Conservation (phyloP, 2,113 vertebrate genomes). For the Chascanopsetta lugubris region DNA sequence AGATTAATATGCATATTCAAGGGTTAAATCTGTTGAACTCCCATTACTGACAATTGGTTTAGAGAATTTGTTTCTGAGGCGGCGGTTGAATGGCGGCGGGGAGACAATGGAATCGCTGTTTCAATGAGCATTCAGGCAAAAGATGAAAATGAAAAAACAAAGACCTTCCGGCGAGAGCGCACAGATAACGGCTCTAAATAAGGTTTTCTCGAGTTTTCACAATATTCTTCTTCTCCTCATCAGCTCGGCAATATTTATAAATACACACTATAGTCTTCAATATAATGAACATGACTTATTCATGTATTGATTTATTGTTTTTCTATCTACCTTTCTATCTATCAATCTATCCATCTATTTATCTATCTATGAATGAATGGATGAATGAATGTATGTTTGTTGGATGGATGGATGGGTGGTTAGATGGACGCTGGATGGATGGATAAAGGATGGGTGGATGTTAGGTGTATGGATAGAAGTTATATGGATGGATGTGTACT, state of each 20-base stretch:
- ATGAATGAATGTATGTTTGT: no score
- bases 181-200: not conserved
- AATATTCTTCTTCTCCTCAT: not conserved
- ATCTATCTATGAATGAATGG: no score
- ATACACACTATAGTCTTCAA: not conserved
- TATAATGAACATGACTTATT: no score
- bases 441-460: no score
- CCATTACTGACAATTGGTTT: conserved; percentile 82
- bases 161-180: conserved; percentile 12
- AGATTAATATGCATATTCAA: conserved; percentile 75
- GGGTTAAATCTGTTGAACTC: conserved; percentile 86
- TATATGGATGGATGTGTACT: no score
- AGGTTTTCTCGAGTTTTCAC: conserved; percentile 1
- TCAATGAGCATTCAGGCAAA: conserved; percentile 24
- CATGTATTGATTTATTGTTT: not conserved
- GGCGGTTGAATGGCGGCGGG: conserved; percentile 54
- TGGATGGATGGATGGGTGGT: no score
- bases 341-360: no score
- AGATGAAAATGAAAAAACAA: conserved; percentile 26
- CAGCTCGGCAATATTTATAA: conserved; percentile 4
- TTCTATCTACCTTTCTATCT: no score
- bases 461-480: no score
- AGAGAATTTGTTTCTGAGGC: conserved; percentile 49
- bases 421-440: no score
- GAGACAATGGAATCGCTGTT: conserved; percentile 50